A percentile compares a stretch with the other conserved stretches of the same genome.
Conservation (phyloP, 2,797 vertebrate species). For the Borostomias antarcticus region DNA sequence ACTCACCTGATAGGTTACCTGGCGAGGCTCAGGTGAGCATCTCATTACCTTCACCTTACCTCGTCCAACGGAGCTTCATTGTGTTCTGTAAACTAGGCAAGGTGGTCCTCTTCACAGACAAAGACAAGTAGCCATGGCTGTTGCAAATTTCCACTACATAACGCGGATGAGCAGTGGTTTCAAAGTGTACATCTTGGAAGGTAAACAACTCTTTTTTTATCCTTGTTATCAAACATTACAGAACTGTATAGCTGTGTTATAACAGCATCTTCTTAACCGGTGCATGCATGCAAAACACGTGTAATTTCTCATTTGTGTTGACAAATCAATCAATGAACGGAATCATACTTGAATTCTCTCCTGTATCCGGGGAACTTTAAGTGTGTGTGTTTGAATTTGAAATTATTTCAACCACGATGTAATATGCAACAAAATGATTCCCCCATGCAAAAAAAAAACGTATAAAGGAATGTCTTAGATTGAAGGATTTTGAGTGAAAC, state of each 20-base stretch:
- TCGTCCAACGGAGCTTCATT: constrained; percentile 52
- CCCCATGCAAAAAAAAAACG: background rate
- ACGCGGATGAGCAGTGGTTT: constrained; percentile 85
- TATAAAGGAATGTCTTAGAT: background rate
- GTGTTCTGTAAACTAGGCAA: constrained; percentile 51
- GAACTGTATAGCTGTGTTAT: no score
- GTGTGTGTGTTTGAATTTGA: no score
- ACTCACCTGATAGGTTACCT: constrained; percentile 72
- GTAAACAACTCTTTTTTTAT: constrained; percentile 51
- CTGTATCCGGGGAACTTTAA: no score
- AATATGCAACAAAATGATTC: background rate
- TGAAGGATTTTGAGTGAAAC: background rate
- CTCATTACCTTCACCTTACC: constrained; percentile 68
- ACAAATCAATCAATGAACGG: no score
- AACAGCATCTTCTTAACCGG: no score
- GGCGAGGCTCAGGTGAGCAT: constrained; percentile 56
- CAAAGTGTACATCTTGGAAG: constrained; percentile 84
- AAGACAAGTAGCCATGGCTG: constrained; percentile 73
- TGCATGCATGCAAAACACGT: no score
- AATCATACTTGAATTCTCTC: no score
- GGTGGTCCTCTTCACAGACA: constrained; percentile 41
- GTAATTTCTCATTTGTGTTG: no score
- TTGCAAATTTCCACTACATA: constrained; percentile 83
- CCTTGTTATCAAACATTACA: background rate
- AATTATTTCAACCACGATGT: no score